These are phyloP conservation scores for Taenaris catops DNA, from an alignment of 2,888 invertebrate species.

Conservation along the genomic window DNA sequence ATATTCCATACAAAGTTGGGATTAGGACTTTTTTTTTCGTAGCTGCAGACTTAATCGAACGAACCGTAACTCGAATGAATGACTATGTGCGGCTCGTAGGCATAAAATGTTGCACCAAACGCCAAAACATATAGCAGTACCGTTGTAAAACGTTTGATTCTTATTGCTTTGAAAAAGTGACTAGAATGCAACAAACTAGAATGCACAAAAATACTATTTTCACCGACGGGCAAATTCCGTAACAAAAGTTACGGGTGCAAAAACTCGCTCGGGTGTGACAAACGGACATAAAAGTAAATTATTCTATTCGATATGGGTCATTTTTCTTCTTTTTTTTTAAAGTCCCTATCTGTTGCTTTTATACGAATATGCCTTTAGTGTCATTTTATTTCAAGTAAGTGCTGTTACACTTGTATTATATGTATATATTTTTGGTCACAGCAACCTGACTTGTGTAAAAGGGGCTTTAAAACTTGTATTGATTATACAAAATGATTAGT, in stretches of 20 bases:
- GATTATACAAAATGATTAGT: not conserved
- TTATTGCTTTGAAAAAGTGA: conserved; percentile 11
- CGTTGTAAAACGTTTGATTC: conserved; percentile 2
- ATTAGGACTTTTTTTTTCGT: conserved; percentile 30
- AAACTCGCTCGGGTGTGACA: conserved; percentile 34
- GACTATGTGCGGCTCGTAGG: conserved; percentile 42
- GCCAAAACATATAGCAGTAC: conserved; percentile 18
- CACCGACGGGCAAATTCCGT: conserved; percentile 51
- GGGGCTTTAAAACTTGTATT: not conserved
- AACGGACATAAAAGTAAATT: conserved; percentile 30
- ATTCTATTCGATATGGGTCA: conserved; percentile 23
- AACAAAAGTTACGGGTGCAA: conserved; percentile 51
- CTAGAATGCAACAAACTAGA: conserved; percentile 14
- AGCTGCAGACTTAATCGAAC: conserved; percentile 40
- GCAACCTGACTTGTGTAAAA: not conserved
- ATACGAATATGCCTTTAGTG: too few relatives aligned
- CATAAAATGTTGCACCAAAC: conserved; percentile 43
- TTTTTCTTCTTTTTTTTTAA: conserved; percentile 16
- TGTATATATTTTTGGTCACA: too few relatives aligned
- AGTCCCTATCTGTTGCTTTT: conserved; percentile 13
- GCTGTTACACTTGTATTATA: too few relatives aligned
- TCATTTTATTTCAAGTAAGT: too few relatives aligned
- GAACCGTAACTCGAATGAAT: conserved; percentile 47
- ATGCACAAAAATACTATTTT: conserved; percentile 30
- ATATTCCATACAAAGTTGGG: conserved; percentile 11